A percentile compares a stretch with the other conserved stretches of the same genome.
Evolutionary conservation across 2,888 invertebrate species (phyloP).

Genomic region (Mylabris sibirica): DNA sequence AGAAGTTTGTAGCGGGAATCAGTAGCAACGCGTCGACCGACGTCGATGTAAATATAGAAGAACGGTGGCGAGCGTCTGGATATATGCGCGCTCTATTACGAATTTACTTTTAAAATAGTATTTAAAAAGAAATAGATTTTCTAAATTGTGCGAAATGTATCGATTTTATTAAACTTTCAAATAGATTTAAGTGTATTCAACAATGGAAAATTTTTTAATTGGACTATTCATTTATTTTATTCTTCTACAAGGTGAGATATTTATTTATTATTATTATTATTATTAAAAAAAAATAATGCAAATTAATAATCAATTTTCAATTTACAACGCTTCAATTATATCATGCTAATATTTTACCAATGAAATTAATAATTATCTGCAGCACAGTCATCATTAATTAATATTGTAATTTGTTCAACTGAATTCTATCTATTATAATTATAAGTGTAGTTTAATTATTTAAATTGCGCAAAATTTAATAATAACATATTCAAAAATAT

Average conservation of each 20-base stretch:
- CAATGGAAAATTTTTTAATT: constrained; percentile 25
- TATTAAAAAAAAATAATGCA: background rate
- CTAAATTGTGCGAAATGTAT: constrained; percentile 29
- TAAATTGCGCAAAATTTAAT: too few relatives aligned
- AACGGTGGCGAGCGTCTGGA: constrained; percentile 24
- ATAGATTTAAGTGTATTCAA: constrained; percentile 19
- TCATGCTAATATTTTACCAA: background rate
- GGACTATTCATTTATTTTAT: constrained; percentile 21
- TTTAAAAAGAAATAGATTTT: background rate
- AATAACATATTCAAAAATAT: background rate
- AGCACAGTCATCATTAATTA: background rate
- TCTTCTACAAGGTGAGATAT: constrained; percentile 3
- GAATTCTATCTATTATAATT: too few relatives aligned
- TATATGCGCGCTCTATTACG: constrained; percentile 20
- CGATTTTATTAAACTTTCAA: constrained; percentile 21
- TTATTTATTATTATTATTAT: background rate
- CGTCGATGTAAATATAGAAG: constrained; percentile 22
- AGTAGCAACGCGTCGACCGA: constrained; percentile 36
- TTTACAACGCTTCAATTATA: background rate
- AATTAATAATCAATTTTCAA: background rate
- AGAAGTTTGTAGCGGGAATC: constrained; percentile 30
- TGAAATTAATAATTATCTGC: background rate
- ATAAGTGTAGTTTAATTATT: too few relatives aligned
- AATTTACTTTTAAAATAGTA: background rate
- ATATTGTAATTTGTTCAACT: background rate